Evolutionary conservation across 2,888 invertebrate genomes (phyloP).

Genomic region (Mycalesis mineus): DNA sequence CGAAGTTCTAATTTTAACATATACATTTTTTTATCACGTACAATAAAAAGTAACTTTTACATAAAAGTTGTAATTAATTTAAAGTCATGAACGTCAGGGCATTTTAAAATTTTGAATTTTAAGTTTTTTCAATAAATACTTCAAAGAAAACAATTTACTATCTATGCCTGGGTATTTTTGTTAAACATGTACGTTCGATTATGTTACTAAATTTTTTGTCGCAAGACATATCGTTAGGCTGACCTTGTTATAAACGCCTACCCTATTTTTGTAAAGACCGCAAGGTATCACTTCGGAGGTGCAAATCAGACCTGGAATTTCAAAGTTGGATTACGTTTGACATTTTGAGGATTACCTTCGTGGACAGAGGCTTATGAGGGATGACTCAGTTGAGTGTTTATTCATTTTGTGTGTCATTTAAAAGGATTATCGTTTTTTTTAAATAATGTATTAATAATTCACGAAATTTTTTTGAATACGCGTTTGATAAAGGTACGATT

Average conservation of each 20-base stretch:
- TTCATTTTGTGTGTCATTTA: conserved; percentile 7
- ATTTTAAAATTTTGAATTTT: no score
- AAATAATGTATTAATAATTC: not conserved
- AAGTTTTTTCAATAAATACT: no score
- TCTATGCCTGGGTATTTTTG: no score
- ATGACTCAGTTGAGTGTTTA: conserved; percentile 8
- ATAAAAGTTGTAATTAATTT: no score
- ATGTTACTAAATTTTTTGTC: not conserved
- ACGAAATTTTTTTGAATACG: not conserved
- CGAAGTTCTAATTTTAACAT: no score
- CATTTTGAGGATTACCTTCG: conserved; percentile 19
- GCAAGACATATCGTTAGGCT: not conserved
- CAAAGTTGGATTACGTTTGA: conserved; percentile 17
- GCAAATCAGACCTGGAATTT: conserved; percentile 18
- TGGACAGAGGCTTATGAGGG: conserved; percentile 15
- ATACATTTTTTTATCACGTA: no score
- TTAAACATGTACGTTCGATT: no score
- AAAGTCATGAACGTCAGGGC: no score
- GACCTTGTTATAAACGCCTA: not conserved
- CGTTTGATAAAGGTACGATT: not conserved
- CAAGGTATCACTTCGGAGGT: conserved; percentile 11
- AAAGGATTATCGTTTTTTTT: conserved; percentile 2
- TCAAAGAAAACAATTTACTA: no score
- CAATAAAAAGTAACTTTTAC: no score
- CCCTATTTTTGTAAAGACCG: not conserved